These are phyloP conservation scores for Aurelia coerulea DNA, from an alignment of 30 jellyfish, hydroid and myxozoan species.

Conservation along the genomic window DNA sequence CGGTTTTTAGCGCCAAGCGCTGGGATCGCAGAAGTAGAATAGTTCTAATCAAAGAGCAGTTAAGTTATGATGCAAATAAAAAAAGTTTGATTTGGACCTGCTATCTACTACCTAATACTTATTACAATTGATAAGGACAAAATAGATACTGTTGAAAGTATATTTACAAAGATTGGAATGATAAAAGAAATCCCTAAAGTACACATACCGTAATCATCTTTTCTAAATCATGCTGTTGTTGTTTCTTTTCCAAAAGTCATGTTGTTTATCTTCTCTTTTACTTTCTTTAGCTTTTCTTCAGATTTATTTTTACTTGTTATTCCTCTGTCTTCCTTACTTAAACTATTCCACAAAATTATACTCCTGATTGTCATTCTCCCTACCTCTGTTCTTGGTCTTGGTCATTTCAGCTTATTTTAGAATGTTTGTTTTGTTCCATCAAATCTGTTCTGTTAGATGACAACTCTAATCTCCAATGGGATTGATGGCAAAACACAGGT, in stretches of 20 bases:
- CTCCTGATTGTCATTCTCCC: too few relatives aligned
- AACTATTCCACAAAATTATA: too few relatives aligned
- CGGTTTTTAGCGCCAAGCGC: too few relatives aligned
- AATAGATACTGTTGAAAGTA: not conserved
- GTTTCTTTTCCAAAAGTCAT: conserved; percentile 26
- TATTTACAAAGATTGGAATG: conserved; percentile 28
- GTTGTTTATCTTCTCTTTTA: conserved; percentile 24
- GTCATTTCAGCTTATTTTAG: too few relatives aligned
- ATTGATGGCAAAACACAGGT: too few relatives aligned
- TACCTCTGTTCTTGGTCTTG: too few relatives aligned
- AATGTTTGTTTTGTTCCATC: too few relatives aligned
- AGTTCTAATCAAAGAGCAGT: too few relatives aligned
- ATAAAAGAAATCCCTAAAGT: conserved; percentile 20
- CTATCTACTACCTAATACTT: conserved; percentile 3
- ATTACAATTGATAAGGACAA: not conserved
- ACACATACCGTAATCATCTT: conserved; percentile 5
- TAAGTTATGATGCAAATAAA: too few relatives aligned
- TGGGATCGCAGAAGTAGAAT: too few relatives aligned
- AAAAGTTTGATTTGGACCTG: conserved; percentile 3
- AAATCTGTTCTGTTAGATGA: too few relatives aligned
- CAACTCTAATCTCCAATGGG: too few relatives aligned
- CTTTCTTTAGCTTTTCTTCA: conserved; percentile 25
- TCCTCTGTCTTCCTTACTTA: conserved; percentile 6
- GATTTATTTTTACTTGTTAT: conserved; percentile 12
- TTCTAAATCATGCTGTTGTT: conserved; percentile 33